phyloP scores from a whole-genome alignment of 2,113 vertebrate genomes.

The Aegypius monachus region DNA sequence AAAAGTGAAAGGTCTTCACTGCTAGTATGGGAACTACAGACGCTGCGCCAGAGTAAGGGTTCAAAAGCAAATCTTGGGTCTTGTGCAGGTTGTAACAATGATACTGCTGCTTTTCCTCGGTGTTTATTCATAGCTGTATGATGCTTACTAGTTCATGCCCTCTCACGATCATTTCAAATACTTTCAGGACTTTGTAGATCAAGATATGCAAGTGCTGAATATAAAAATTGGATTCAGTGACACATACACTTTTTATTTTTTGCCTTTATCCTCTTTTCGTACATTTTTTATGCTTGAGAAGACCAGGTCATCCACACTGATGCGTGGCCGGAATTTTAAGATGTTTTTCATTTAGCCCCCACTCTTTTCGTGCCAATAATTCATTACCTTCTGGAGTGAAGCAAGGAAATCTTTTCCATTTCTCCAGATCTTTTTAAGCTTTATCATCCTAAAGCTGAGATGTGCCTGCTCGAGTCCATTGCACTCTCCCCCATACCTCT shows the following conservation, averaged over 20 bases:
- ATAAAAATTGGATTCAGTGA: neutral
- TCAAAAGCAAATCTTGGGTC: neutral
- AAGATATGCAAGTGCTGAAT: neutral
- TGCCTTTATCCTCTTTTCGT: neutral
- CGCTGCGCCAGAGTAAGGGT: neutral
- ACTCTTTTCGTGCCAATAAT: neutral
- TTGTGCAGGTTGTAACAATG: neutral
- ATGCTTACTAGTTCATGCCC: neutral
- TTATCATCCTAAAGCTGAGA: neutral
- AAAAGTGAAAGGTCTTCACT: accelerated
- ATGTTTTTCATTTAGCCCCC: neutral
- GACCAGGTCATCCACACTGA: neutral
- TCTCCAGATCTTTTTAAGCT: neutral
- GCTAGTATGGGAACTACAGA: neutral
- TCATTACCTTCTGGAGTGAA: neutral
- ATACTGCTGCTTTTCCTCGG: neutral
- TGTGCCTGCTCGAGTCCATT: neutral
- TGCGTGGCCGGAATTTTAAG: neutral
- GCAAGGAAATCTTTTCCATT: neutral
- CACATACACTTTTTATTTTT: neutral
- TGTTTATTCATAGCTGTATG: neutral
- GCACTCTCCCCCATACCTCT: neutral
- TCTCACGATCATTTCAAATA: neutral
- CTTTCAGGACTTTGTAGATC: neutral
- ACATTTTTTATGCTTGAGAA: neutral